These are phyloP conservation scores for Plecotus auritus DNA, from an alignment of 2,113 vertebrate species.

Conservation along the genomic window DNA sequence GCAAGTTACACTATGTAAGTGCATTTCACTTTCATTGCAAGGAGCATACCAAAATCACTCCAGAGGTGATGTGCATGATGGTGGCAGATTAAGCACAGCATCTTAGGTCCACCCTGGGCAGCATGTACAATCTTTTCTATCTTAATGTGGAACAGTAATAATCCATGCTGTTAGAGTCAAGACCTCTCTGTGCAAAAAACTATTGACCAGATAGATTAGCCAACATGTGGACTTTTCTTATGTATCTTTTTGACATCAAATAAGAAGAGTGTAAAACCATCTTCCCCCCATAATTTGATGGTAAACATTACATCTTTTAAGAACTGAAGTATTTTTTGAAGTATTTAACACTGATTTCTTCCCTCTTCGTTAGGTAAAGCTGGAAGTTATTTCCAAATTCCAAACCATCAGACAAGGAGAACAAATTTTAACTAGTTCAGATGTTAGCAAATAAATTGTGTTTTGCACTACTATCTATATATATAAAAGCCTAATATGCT, in stretches of 20 bases:
- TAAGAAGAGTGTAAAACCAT: background rate
- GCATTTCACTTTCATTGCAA: background rate
- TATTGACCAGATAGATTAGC: background rate
- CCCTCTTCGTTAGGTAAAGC: background rate
- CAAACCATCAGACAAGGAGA: background rate
- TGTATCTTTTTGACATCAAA: background rate
- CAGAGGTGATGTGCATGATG: background rate
- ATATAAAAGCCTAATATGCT: too few species aligned
- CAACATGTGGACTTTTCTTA: background rate
- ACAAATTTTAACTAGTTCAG: background rate
- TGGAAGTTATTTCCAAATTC: background rate
- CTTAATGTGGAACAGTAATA: background rate
- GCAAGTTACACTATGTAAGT: background rate
- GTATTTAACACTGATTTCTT: background rate
- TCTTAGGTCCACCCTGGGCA: background rate
- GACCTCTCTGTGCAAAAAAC: background rate
- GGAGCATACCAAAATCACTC: background rate
- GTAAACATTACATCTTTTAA: background rate
- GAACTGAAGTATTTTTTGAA: background rate
- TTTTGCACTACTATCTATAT: background rate
- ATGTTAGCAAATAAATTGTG: background rate
- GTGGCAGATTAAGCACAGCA: background rate
- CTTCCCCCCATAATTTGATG: background rate
- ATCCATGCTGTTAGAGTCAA: background rate
- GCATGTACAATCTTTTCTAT: background rate